Evolutionary conservation across 2,797 vertebrate genomes (phyloP).

Genomic region (Anabacerthia variegaticeps): DNA sequence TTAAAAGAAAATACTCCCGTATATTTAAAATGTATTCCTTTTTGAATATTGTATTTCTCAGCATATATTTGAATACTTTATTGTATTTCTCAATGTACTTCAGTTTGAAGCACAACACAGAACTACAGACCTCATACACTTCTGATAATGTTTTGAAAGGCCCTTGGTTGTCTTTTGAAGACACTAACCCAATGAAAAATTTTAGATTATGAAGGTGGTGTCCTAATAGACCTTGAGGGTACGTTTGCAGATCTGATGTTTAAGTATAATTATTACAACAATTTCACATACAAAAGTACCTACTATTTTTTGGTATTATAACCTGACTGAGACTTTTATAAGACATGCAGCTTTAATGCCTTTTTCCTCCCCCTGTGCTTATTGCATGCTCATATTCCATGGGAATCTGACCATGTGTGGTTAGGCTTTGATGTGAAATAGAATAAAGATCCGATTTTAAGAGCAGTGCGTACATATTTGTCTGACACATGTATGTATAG

Average conservation of each 20-base stretch:
- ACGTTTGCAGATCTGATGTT: background rate
- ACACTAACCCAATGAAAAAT: background rate
- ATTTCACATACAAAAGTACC: background rate
- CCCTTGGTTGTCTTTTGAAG: background rate
- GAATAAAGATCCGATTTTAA: slow-evolving; percentile 24
- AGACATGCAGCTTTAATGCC: background rate
- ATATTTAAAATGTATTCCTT: background rate
- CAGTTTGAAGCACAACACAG: background rate
- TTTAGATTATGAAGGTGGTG: background rate
- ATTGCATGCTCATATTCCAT: background rate
- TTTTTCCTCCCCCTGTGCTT: background rate
- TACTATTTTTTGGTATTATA: background rate
- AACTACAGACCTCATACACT: fast-evolving
- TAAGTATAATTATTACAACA: background rate
- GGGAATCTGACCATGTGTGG: background rate
- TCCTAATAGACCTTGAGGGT: background rate
- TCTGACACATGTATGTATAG: background rate
- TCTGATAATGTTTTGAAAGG: background rate
- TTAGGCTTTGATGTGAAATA: background rate
- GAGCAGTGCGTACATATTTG: background rate
- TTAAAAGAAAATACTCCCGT: background rate
- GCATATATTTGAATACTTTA: background rate
- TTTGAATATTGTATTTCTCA: background rate
- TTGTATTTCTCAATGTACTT: background rate
- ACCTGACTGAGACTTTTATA: background rate